A percentile compares a stretch with the other conserved stretches of the same genome.
Evolutionary conservation across 2,888 invertebrate genomes (phyloP).

Genomic region (Helleia helle): DNA sequence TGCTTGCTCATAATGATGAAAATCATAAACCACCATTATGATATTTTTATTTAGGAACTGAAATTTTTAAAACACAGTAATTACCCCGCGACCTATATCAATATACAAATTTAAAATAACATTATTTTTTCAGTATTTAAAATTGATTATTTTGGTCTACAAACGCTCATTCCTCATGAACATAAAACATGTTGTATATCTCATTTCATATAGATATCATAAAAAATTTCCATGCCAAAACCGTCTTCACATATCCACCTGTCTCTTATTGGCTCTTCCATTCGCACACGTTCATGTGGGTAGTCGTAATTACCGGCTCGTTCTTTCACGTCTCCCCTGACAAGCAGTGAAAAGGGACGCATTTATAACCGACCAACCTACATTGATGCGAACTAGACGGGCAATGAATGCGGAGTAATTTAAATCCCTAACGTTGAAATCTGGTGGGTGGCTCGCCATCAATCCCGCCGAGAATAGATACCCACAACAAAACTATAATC

Average conservation of each 20-base stretch:
- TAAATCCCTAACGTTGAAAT: constrained; percentile 45
- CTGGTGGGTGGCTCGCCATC: constrained; percentile 41
- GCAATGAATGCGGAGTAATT: constrained; percentile 52
- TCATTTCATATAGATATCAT: not conserved
- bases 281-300: constrained; percentile 15
- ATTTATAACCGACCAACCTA: constrained; percentile 46
- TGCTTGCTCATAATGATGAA: not conserved
- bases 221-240: not conserved
- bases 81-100: too few species aligned
- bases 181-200: too few species aligned
- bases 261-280: not conserved
- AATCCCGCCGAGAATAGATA: constrained; percentile 33
- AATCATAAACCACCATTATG: not conserved
- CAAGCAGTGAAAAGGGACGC: constrained; percentile 47
- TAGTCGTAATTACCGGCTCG: constrained; percentile 40
- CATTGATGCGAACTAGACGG: constrained; percentile 41
- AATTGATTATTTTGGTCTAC: too few species aligned
- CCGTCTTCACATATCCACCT: not conserved
- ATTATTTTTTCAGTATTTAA: too few species aligned
- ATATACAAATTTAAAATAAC: too few species aligned
- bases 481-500: constrained; percentile 36
- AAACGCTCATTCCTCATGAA: too few species aligned
- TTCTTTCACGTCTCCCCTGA: constrained; percentile 41
- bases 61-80: too few species aligned
- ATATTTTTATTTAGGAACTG: too few species aligned